Evolutionary conservation across 1,140 invertebrate species (phyloP), one percentile per base, ranked within the genome.

Genomic region (Calosoma granatense): DNA sequence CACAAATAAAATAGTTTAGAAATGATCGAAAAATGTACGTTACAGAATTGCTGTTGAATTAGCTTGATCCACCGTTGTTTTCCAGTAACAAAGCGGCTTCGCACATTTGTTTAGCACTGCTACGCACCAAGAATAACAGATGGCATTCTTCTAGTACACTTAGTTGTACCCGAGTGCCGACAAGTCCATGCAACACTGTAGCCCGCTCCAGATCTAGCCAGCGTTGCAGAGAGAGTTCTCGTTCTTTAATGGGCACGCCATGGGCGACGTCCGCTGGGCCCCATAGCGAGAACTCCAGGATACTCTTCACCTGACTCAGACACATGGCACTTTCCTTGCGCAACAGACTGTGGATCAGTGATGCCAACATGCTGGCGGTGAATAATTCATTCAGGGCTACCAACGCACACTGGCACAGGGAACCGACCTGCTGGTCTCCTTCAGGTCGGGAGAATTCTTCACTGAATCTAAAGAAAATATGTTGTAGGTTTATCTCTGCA

Each of bases 131-230:
- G 70, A 91, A 92, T 65, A 87, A 77, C 11, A 92, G 69, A 67
- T 90, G 88, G 64, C 85, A 84, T 65, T 89, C 86, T 67, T 91
- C 87, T 58, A 84, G 83, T 2, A 86, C 80, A 26, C 84, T 85
- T 41, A 90, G 65, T n/a, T 86, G 82, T 1, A 85, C 77, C 57
- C 85, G 79, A 0, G 83, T 82, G 51, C 85, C 78, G 0, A 90
- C 86, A 6, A 91, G 63, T 0, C 86, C 84, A 59, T 90, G 88
- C 2, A 92, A 72, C 1, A 89, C 82, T 0, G 85, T 90, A 1
- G 89, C 89, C 19, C 89, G 75, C 67, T 91, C 88, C 11, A 92
- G 72, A 65, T 92, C 89, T 36, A 92, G 67, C 89, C 89, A 92
- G 41, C 87, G 77, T 63, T 90, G 87, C 1, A 90, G 65, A 0